Conservation (phyloP, 2,888 invertebrate genomes). For the Prosapia bicincta region DNA sequence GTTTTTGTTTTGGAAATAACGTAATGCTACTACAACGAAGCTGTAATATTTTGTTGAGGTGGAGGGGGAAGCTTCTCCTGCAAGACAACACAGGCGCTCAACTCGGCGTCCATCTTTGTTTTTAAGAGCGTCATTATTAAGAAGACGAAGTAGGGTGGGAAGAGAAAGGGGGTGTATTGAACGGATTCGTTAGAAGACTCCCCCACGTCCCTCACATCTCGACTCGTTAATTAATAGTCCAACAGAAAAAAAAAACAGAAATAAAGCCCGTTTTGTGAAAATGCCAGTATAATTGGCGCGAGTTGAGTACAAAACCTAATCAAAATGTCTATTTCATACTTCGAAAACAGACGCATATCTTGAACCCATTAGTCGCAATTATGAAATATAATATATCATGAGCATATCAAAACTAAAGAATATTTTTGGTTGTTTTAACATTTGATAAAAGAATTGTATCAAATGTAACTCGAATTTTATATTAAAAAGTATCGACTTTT, state of each 20-base stretch:
- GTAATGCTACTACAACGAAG: constrained; percentile 13
- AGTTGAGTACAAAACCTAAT: too few relatives aligned
- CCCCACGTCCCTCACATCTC: constrained; percentile 9
- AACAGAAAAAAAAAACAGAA: background rate
- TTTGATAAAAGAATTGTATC: too few relatives aligned
- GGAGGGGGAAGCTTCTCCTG: constrained; percentile 12
- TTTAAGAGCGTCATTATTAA: constrained; percentile 31
- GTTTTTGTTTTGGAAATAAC: background rate
- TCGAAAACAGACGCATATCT: too few relatives aligned
- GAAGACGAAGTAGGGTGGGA: constrained; percentile 21
- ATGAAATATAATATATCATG: too few relatives aligned
- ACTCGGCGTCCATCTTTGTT: constrained; percentile 32
- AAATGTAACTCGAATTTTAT: too few relatives aligned
- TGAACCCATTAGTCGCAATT: too few relatives aligned
- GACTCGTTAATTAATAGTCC: background rate
- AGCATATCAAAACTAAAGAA: too few relatives aligned
- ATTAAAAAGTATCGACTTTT: too few relatives aligned
- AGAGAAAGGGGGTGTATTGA: constrained; percentile 22
- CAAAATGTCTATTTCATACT: too few relatives aligned
- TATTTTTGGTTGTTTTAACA: too few relatives aligned
- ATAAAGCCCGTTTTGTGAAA: too few relatives aligned
- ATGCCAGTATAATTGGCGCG: too few relatives aligned
- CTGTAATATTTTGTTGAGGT: constrained; percentile 4
- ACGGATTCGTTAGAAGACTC: constrained; percentile 14
- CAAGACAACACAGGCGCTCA: constrained; percentile 28